Evolutionary conservation across 2,888 invertebrate species (phyloP), one percentile per base, ranked within the genome.

Genomic region (Oscheius sp.): DNA sequence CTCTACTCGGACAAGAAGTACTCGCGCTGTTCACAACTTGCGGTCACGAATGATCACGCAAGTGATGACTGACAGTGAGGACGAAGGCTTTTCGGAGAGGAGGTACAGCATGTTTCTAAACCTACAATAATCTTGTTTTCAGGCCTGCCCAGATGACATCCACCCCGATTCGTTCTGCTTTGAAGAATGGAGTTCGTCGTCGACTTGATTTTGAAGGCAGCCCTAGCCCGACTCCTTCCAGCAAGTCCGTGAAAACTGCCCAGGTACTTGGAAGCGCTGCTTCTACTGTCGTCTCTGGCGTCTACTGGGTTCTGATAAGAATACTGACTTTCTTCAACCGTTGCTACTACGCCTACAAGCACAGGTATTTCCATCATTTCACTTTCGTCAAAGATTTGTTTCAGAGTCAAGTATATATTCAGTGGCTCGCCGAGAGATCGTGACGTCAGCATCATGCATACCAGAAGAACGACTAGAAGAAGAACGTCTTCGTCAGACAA

Each of bases 71-170:
- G 70, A 70, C 42, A 58, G 35, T 21, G 70, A 70, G 13, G 70
- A 70, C 37, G 70, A 70, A 48, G 70, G 70, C 57, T 70, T 70
- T 37, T 70, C 70, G 2, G 70, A 70, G 58, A 58, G 32, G 32
- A 35, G 58, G 70, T 58, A 57, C 9, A 33, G 13, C 33, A 32
- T 50, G n/a, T 50, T 51, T 5, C 29, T 21, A 51, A 51, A 51
- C 2, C 11, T 32, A 29, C n/a, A 10, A 21, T 3, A 11, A 4
- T 65, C 21, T 65, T 2, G 7, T 13, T 48, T 65, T 53, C 55
- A 68, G 68, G 2, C 55, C 53, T 5, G 7, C 53, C 42, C 3
- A 5, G 42, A 42, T 42, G 21, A 55, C 55, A 21, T 55, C 55
- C 21, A 55, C 55, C 9, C 55, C 55, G 21, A 55, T 55, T 21